phyloP scores from a whole-genome alignment of 2,113 vertebrate genomes.

The Microcebus griseorufus region DNA sequence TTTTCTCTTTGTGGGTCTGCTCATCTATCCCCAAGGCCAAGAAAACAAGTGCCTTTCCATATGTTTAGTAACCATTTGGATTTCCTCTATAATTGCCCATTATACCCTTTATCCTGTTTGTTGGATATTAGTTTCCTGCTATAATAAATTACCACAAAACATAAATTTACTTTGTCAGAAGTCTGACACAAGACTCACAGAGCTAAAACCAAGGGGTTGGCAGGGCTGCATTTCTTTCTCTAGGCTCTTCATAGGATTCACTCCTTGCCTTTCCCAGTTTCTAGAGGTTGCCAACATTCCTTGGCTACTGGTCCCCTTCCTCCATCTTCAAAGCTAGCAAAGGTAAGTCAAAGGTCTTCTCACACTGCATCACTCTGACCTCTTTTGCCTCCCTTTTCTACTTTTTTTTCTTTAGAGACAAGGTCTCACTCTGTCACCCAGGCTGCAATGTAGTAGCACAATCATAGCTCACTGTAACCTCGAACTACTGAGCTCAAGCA shows the following conservation, averaged over 20 bases:
- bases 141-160: conserved; percentile 19
- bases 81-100: neutral
- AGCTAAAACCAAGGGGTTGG: neutral
- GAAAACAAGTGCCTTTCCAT: neutral
- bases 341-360: neutral
- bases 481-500: too few species aligned
- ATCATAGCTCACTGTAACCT: too few species aligned
- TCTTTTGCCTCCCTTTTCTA: neutral
- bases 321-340: conserved; percentile 9
- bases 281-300: neutral
- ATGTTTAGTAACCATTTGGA: neutral
- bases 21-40: neutral
- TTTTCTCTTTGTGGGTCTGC: neutral
- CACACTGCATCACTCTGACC: neutral
- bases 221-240: neutral
- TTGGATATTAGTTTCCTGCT: neutral
- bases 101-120: conserved; percentile 13
- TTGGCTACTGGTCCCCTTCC: neutral
- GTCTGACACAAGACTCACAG: neutral
- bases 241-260: neutral
- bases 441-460: too few species aligned
- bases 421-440: too few species aligned
- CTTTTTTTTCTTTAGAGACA: neutral
- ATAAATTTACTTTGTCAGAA: neutral
- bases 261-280: neutral